These are phyloP conservation scores for Setophaga kirtlandii DNA, from an alignment of 2,113 vertebrate species.

Conservation along the genomic window DNA sequence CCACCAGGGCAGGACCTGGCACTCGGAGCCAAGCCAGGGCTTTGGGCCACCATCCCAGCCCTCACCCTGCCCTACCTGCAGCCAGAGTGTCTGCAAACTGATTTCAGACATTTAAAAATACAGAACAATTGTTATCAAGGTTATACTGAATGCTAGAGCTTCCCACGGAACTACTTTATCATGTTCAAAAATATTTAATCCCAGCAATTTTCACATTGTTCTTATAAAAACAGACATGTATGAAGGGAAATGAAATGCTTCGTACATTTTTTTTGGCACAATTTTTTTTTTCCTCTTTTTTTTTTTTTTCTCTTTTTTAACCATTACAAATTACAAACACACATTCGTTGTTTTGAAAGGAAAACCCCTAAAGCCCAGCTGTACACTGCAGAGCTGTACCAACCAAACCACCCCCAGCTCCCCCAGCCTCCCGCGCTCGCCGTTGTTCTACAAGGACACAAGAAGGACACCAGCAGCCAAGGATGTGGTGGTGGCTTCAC, in stretches of 20 bases:
- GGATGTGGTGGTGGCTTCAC: background rate
- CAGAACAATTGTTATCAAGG: background rate
- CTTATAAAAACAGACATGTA: constrained; percentile 75
- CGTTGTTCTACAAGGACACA: constrained; percentile 20
- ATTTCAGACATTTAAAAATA: background rate
- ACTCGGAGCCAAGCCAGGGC: background rate
- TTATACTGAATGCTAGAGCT: background rate
- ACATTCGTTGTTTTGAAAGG: constrained; percentile 65
- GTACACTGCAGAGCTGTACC: constrained; percentile 27
- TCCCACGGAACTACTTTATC: constrained; percentile 55
- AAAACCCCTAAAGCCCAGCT: constrained; percentile 51
- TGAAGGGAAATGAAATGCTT: constrained; percentile 62
- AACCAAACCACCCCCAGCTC: constrained; percentile 7
- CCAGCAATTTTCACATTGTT: constrained; percentile 65
- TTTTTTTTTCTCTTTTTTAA: background rate
- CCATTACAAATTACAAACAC: constrained; percentile 71
- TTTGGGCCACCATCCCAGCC: fast-evolving
- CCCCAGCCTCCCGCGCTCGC: background rate
- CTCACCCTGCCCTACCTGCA: background rate
- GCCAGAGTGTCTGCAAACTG: background rate
- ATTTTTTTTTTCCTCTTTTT: background rate
- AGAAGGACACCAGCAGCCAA: background rate
- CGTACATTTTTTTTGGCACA: constrained; percentile 61
- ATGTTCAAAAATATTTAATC: constrained; percentile 74
- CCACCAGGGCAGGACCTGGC: background rate